Evolutionary conservation across 2,797 vertebrate genomes (phyloP).

Genomic region (Pachyuromys duprasi): DNA sequence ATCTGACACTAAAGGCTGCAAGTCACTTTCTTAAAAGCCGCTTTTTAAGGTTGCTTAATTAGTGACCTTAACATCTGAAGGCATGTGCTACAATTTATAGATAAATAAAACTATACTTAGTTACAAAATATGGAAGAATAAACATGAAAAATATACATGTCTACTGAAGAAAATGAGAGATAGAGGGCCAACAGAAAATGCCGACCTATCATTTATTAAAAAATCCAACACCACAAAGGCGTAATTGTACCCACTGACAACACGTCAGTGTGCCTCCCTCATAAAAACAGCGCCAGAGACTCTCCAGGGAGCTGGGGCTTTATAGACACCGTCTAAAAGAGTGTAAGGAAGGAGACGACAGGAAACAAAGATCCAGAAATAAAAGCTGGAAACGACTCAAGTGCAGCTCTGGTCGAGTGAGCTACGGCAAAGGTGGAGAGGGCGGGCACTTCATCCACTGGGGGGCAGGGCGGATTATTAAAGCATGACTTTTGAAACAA

Average conservation of each 20-base stretch:
- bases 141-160: not conserved
- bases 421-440: not conserved
- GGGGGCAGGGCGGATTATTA: not conserved
- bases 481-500: not conserved
- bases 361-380: not conserved
- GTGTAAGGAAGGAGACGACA: conserved; percentile 20
- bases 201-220: conserved; percentile 14
- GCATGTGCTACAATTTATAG: not conserved
- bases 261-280: not conserved
- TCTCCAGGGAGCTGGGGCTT: not conserved
- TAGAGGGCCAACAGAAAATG: not conserved
- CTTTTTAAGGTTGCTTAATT: not conserved
- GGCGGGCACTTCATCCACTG: not conserved
- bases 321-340: not conserved
- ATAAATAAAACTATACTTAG: not conserved
- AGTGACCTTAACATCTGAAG: not conserved
- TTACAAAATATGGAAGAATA: conserved; percentile 20
- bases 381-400: not conserved
- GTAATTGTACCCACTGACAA: not conserved
- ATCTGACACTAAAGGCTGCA: not conserved
- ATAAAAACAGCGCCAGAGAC: not conserved
- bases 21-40: not conserved
- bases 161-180: not conserved
- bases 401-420: not conserved
- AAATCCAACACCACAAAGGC: not conserved